Percentiles rank a stretch among this genome's conserved stretches.
phyloP scores from a whole-genome alignment of 2,888 invertebrate genomes.

The Rhingia rostrata region DNA sequence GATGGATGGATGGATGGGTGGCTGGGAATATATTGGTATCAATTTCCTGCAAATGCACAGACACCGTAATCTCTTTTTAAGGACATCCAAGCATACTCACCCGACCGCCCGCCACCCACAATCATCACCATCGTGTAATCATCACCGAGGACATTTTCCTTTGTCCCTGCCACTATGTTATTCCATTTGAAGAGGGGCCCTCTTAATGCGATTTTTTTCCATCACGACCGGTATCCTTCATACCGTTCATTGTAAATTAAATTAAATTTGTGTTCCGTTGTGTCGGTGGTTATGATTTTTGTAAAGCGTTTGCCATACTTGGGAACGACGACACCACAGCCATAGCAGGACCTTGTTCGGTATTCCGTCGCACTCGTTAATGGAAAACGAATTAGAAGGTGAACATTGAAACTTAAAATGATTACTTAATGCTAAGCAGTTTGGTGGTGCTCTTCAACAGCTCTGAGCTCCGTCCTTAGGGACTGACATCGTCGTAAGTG shows the following conservation, averaged over 20 bases:
- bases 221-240: constrained; percentile 5
- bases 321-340: constrained; percentile 26
- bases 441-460: neutral
- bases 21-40: constrained; percentile 44
- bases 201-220: constrained; percentile 53
- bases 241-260: constrained; percentile 52
- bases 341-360: constrained; percentile 32
- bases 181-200: constrained; percentile 47
- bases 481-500: constrained; percentile 10
- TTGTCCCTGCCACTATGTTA: constrained; percentile 53
- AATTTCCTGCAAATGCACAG: constrained; percentile 57
- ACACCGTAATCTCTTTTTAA: constrained; percentile 46
- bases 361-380: constrained; percentile 29
- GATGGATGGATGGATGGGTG: neutral
- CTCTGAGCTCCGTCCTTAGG: constrained; percentile 3
- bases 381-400: constrained; percentile 55
- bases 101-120: neutral
- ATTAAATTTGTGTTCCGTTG: constrained; percentile 63
- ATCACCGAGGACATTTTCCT: constrained; percentile 40
- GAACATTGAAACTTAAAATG: constrained; percentile 57
- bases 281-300: constrained; percentile 58
- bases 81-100: constrained; percentile 1
- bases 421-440: constrained; percentile 54
- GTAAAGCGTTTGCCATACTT: constrained; percentile 19
- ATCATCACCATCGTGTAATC: constrained; percentile 3